Evolutionary conservation across 1,140 invertebrate genomes (phyloP), one percentile per base, ranked within the genome.

Genomic region (Muscidifurax raptorellus): DNA sequence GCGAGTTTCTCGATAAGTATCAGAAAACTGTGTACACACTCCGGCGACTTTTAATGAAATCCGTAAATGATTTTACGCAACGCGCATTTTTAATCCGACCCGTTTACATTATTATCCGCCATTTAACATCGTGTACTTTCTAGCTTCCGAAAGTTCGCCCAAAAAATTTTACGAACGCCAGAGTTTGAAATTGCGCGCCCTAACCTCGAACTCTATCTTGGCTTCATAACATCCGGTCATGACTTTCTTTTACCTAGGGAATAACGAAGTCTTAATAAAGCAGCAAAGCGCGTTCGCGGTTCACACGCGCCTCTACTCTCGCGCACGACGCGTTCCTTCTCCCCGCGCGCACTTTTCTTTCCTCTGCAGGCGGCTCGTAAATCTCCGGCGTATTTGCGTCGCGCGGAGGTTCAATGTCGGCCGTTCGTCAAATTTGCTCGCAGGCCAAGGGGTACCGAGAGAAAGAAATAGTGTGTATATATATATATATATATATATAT

Each of bases 321-420:
- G 15, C 44, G 28, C 28, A 30, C 44, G 30, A 40, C 47, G 40
- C 80, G 69, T 79, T 77, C 72, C 74, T 69, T 74, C 76, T 27
- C 59, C 79, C 74, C 40, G 79, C 36, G 64, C 40, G 78, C 79
- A 83, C 47, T 81, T 85, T 74, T 84, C 82, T 71, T n/a, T n/a
- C n/a, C 86, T 74, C 86, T 28, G 9, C 66, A 85, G 82, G 79
- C 83, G 82, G 80, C 84, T 87, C 88, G 84, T 89, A 89, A 89
- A 89, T 89, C 86, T 87, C 82, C 30, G 15, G 22, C 75, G 85
- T 87, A 85, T 89, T 89, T 87, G 86, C 87, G 77, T 87, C 86
- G 72, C 66, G 64, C 66, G 22, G 59, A 59, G 40, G 72, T 82
- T 67, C 79, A 82, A 85, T 85, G 79, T 85, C 79, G 40, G 2